Conservation (phyloP, 2,888 invertebrate genomes). For the Melipona beecheii region DNA sequence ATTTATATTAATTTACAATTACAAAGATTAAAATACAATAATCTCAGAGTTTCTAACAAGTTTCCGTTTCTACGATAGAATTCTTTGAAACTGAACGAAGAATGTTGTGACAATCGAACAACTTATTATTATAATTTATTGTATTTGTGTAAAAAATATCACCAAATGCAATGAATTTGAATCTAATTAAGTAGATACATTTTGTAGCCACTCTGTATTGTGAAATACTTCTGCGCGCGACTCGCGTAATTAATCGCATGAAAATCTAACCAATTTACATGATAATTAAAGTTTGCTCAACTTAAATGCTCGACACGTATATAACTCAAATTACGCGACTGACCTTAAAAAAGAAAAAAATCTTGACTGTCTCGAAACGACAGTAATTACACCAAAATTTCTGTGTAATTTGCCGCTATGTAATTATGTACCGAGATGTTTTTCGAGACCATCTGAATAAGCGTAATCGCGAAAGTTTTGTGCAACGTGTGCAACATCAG, state of each 20-base stretch:
- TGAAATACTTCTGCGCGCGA: too few species aligned
- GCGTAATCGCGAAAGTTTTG: conserved; percentile 32
- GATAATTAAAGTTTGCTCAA: not conserved
- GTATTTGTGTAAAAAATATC: too few species aligned
- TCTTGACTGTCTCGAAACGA: conserved; percentile 31
- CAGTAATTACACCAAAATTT: not conserved
- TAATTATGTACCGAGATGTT: conserved; percentile 41
- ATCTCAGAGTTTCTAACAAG: not conserved
- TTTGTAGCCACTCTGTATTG: too few species aligned
- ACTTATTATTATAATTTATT: too few species aligned
- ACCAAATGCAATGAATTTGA: too few species aligned
- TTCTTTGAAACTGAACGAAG: too few species aligned
- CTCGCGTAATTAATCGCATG: not conserved
- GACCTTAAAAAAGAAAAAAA: conserved; percentile 22
- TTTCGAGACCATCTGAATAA: conserved; percentile 26
- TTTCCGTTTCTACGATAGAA: too few species aligned
- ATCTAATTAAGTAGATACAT: too few species aligned
- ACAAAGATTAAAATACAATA: not conserved
- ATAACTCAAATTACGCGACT: conserved; percentile 37
- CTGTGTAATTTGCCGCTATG: not conserved
- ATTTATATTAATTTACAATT: too few species aligned
- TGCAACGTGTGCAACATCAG: not conserved
- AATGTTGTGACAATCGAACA: too few species aligned
- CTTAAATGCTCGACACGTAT: not conserved
- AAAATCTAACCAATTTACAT: not conserved